Percentiles rank a stretch among this genome's conserved stretches.
Conservation (phyloP, 2,888 invertebrate genomes). For the Amphiduros pacificus region DNA sequence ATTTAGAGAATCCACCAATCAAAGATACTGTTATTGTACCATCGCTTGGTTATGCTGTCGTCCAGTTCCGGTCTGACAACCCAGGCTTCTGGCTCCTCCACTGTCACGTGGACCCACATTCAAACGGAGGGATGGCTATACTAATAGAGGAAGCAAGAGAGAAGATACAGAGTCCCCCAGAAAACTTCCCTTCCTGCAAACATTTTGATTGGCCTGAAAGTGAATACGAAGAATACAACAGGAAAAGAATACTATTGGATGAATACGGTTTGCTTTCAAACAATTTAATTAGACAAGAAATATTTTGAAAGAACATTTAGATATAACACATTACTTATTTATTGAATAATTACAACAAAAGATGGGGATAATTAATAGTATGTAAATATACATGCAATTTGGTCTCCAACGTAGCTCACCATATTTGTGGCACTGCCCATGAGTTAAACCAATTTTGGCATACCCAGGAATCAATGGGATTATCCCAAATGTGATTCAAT, state of each 20-base stretch:
- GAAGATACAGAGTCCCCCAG: neutral
- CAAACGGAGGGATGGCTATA: neutral
- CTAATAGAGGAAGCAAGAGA: neutral
- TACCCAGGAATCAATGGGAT: too few species aligned
- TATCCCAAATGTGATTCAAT: too few species aligned
- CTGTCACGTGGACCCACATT: slow-evolving; percentile 43
- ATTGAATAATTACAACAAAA: too few species aligned
- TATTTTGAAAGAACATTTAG: too few species aligned
- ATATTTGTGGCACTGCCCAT: too few species aligned
- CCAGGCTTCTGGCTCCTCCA: slow-evolving; percentile 54
- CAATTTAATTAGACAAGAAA: too few species aligned
- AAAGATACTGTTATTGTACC: slow-evolving; percentile 54
- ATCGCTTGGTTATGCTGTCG: slow-evolving; percentile 49
- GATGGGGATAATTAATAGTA: too few species aligned
- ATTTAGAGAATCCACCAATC: slow-evolving; percentile 30
- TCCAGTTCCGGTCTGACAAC: slow-evolving; percentile 47
- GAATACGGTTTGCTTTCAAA: too few species aligned
- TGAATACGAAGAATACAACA: slow-evolving; percentile 1
- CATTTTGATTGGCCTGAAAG: slow-evolving; percentile 4
- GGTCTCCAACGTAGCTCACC: too few species aligned
- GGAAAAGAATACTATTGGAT: neutral
- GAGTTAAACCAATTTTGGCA: too few species aligned
- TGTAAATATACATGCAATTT: too few species aligned
- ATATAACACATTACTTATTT: too few species aligned
- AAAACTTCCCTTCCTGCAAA: neutral